phyloP scores from a whole-genome alignment of 2,888 invertebrate genomes.

The Caenorhabditis sp. region DNA sequence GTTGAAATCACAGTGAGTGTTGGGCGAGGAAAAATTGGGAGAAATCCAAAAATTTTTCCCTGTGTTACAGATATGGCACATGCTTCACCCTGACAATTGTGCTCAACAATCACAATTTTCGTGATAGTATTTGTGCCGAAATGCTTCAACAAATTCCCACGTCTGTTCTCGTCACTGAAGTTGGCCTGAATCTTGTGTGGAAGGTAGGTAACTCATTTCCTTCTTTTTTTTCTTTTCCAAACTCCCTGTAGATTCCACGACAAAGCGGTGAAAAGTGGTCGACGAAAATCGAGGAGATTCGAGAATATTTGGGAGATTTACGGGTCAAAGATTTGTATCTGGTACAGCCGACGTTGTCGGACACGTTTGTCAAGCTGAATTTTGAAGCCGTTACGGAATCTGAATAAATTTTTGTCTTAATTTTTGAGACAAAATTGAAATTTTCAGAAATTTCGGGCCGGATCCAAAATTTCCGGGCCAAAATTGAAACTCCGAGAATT shows the following conservation, averaged over 20 bases:
- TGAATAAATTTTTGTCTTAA: no score
- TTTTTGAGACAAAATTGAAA: no score
- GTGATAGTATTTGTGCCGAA: no score
- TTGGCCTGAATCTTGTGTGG: background rate
- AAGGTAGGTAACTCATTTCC: conserved; percentile 9
- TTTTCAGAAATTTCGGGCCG: no score
- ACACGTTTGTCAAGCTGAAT: conserved; percentile 13
- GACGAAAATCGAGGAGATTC: conserved; percentile 16
- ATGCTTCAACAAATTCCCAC: no score
- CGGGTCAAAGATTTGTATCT: conserved; percentile 15
- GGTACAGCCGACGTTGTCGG: conserved; percentile 20
- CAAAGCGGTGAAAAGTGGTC: conserved; percentile 18
- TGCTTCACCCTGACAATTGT: conserved; percentile 52
- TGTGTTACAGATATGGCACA: conserved; percentile 48
- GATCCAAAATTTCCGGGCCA: no score
- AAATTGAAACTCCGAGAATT: no score
- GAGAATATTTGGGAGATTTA: conserved; percentile 14
- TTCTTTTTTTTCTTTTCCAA: conserved; percentile 2
- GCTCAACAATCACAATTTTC: background rate
- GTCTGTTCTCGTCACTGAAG: no score
- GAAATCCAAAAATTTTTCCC: no score
- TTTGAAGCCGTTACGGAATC: background rate
- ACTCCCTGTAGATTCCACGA: conserved; percentile 15
- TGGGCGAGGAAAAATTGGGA: no score
- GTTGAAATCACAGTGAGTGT: background rate